A percentile compares a stretch with the other conserved stretches of the same genome.
Evolutionary conservation across 2,113 vertebrate species (phyloP).

Genomic region (Chunga burmeisteri): DNA sequence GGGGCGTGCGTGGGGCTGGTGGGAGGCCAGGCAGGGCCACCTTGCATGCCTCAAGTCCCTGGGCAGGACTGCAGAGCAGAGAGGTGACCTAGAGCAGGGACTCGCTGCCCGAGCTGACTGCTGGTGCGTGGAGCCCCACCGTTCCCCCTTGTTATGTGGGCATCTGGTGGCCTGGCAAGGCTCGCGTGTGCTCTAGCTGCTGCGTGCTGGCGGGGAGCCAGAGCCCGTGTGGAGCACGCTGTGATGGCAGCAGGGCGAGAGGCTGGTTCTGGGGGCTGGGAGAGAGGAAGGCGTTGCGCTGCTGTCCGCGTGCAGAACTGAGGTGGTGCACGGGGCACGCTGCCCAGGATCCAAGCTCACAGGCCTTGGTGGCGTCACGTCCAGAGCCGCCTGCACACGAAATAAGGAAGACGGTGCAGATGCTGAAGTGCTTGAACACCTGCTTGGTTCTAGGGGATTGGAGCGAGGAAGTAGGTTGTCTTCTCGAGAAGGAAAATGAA

Average conservation of each 20-base stretch:
- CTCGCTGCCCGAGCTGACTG: background rate
- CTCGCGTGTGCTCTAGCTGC: fast-evolving
- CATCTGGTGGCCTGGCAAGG: background rate
- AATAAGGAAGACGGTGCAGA: background rate
- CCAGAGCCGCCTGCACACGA: background rate
- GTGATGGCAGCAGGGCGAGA: fast-evolving
- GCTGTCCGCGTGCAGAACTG: fast-evolving
- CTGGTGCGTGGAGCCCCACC: fast-evolving
- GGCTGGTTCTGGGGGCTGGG: background rate
- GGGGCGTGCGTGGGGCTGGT: background rate
- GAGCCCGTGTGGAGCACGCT: fast-evolving
- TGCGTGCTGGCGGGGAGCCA: too few relatives aligned
- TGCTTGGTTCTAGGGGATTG: background rate
- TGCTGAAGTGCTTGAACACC: background rate
- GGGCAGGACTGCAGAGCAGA: background rate
- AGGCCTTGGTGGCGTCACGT: fast-evolving
- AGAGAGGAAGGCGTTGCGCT: background rate
- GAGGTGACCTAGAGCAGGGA: background rate
- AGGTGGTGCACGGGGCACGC: fast-evolving
- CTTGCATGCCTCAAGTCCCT: fast-evolving
- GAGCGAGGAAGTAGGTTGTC: background rate
- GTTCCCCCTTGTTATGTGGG: background rate
- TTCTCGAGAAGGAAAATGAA: background rate
- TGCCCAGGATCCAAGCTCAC: background rate
- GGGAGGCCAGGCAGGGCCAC: too few relatives aligned